phyloP scores from a whole-genome alignment of 1,140 invertebrate genomes.

The Lethrus apterus region DNA sequence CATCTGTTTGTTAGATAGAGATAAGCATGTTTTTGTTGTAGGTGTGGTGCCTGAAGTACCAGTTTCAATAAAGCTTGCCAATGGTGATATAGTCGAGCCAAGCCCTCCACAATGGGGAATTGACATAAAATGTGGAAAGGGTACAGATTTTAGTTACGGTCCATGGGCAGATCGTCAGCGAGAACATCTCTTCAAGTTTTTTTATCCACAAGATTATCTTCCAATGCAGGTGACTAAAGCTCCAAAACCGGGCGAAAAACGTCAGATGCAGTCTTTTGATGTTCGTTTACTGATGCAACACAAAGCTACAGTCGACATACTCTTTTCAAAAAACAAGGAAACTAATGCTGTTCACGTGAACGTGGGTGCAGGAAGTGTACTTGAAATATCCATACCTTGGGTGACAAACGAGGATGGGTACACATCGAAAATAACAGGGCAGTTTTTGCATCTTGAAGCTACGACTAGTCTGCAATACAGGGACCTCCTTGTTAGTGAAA shows the following conservation, averaged over 20 bases:
- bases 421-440: slow-evolving; percentile 84
- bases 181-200: slow-evolving; percentile 92
- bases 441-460: slow-evolving; percentile 86
- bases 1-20: background rate
- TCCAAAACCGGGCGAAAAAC: slow-evolving; percentile 76
- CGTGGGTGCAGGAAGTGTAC: slow-evolving; percentile 85
- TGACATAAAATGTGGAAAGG: slow-evolving; percentile 94
- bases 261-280: slow-evolving; percentile 87
- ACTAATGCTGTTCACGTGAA: slow-evolving; percentile 95
- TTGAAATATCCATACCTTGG: slow-evolving; percentile 95
- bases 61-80: slow-evolving; percentile 81
- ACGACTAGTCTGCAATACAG: slow-evolving; percentile 90
- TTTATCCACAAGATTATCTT: slow-evolving; percentile 87
- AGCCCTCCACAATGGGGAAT: slow-evolving; percentile 91
- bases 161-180: slow-evolving; percentile 97
- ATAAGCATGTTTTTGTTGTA: slow-evolving; percentile 25
- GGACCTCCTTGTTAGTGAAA: slow-evolving; percentile 88
- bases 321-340: slow-evolving; percentile 94
- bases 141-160: slow-evolving; percentile 95
- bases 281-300: slow-evolving; percentile 83
- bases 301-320: slow-evolving; percentile 88
- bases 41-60: slow-evolving; percentile 83
- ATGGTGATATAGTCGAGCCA: slow-evolving; percentile 87
- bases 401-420: slow-evolving; percentile 75
- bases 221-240: slow-evolving; percentile 66